Base-by-base conservation (phyloP, 2,113 vertebrate genomes). In the Vimba vimba region DNA sequence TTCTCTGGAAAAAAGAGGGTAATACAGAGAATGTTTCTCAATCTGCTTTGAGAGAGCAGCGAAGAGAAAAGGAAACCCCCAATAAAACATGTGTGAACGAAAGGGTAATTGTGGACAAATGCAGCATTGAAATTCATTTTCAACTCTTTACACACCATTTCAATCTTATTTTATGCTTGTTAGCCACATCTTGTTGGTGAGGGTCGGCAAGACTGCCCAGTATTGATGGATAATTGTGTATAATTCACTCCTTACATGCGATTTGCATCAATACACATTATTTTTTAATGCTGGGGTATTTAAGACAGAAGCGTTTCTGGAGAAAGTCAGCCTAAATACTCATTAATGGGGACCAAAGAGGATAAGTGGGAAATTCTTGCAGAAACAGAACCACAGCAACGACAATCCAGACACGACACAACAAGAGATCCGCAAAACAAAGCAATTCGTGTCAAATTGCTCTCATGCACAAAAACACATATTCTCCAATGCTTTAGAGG, bases 131-230 rank as follows among this genome's bases (percentile, higher is more conserved):
- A 99, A 99, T 99, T 98, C 96, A 99, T 99, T 98, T 97, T 97
- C 97, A 97, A 97, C 97, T 97, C 97, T 96, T 99, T 98, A 98
- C 97, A 96, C 97, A 98, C 98, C 98, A 98, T 99, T 98, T 97
- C 97, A 99, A 99, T 99, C 98, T 97, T 98, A 98, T 99, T 99
- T 99, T 99, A 97, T 99, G 98, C 97, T 96, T 99, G 97, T 99
- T 99, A 99, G 97, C 98, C 96, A 98, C 97, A 97, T 98, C 97
- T 96, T 98, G 97, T 98, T 97, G 97, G 96, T 96, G 95, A 95
- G 96, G 97, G 96, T 97, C 96, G 97, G 96, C 96, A 97, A 93
- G 95, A 96, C 96, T 97, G 97, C 96, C 97, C 97, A 95, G 96
- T 97, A 96, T 97, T 96, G 96, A 96, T 96, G 96, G 96, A 94